Evolutionary conservation across 2,888 invertebrate genomes (phyloP).

Genomic region (Bibio marci): DNA sequence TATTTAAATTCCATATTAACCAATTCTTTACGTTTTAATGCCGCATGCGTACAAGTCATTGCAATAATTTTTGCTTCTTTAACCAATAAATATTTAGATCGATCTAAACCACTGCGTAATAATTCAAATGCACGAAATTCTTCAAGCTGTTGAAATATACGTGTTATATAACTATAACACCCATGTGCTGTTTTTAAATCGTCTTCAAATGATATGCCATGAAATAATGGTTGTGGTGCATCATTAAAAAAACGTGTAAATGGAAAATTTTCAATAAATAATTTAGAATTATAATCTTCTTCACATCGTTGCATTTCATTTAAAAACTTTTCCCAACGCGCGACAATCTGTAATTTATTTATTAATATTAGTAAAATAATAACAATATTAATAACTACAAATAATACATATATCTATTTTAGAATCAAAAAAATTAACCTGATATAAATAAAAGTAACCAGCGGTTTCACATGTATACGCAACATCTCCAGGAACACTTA

Average conservation of each 20-base stretch:
- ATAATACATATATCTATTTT: background rate
- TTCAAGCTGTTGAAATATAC: slow-evolving; percentile 92
- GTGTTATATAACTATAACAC: slow-evolving; percentile 85
- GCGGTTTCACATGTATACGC: slow-evolving; percentile 98
- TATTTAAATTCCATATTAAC: slow-evolving; percentile 93
- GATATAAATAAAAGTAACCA: slow-evolving; percentile 93
- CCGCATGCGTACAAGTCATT: slow-evolving; percentile 99
- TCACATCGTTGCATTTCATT: slow-evolving; percentile 16
- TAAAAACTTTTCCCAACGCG: slow-evolving; percentile 83
- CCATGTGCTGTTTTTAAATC: slow-evolving; percentile 82
- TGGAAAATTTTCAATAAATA: slow-evolving; percentile 70
- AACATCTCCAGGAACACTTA: slow-evolving; percentile 74
- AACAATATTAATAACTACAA: no score
- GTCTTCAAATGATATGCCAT: slow-evolving; percentile 53
- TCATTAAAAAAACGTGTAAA: slow-evolving; percentile 87
- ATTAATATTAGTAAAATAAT: background rate
- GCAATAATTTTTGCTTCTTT: slow-evolving; percentile 99
- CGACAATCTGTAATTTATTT: slow-evolving; percentile 34
- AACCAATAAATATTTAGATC: slow-evolving; percentile 90
- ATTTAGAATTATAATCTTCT: slow-evolving; percentile 23
- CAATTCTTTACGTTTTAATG: slow-evolving; percentile 86
- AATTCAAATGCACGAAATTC: slow-evolving; percentile 98
- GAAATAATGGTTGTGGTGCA: slow-evolving; percentile 86
- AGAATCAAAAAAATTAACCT: slow-evolving; percentile 27
- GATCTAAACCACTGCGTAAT: slow-evolving; percentile 82